Evolutionary conservation across 2,888 invertebrate species (phyloP), one percentile per base, ranked within the genome.

Genomic region (Serripes groenlandicus): DNA sequence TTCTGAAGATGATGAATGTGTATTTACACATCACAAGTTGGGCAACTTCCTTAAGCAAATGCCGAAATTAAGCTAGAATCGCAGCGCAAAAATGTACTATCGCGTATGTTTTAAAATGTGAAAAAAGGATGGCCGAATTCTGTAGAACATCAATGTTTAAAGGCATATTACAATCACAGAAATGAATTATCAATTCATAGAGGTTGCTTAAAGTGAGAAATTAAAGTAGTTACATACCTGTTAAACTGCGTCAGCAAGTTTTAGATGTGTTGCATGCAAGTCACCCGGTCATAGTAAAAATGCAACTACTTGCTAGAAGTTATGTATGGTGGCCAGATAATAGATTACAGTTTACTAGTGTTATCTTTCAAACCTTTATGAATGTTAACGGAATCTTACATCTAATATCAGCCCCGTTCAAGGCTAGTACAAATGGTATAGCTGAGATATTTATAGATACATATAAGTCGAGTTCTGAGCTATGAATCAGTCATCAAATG

Each of bases 301-400:
- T 92, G 88, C 93, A 93, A 70, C 42, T 64, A 11, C 68, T 91
- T 7, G 92, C 92, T 1, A 60, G 92, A 11, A 75, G 81, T 54
- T 81, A 87, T 75, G 91, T 91, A 37, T 93, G 89, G 86, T 93
- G 92, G 93, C 85, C 86, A 7, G 73, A n/a, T n/a, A n/a, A n/a
- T n/a, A n/a, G n/a, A n/a, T n/a, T n/a, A n/a, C n/a, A n/a, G n/a
- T n/a, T n/a, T n/a, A n/a, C n/a, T n/a, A n/a, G n/a, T n/a, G n/a
- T n/a, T n/a, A n/a, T n/a, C n/a, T n/a, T n/a, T n/a, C n/a, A n/a
- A n/a, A n/a, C n/a, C n/a, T n/a, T n/a, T n/a, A n/a, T n/a, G n/a
- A n/a, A n/a, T n/a, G n/a, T n/a, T n/a, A n/a, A n/a, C n/a, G n/a
- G n/a, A n/a, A n/a, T n/a, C n/a, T n/a, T n/a, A n/a, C n/a, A n/a